Evolutionary conservation across 2,888 invertebrate species (phyloP), one percentile per base, ranked within the genome.

Genomic region (Eilema griseolum): DNA sequence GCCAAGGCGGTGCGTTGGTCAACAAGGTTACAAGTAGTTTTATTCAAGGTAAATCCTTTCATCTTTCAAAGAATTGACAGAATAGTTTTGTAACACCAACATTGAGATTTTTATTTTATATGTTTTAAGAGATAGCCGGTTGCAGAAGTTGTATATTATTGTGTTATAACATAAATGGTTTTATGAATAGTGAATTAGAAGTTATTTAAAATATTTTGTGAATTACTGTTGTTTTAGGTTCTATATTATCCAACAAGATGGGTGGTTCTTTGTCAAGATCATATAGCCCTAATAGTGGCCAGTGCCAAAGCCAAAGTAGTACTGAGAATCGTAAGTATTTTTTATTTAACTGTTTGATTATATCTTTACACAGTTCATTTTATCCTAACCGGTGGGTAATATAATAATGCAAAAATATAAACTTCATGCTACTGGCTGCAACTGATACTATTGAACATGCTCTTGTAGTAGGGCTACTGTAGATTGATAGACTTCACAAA

Each of bases 221-320:
- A 46, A n/a, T 24, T 59, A 33, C 41, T 31, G 52, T 80, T 74
- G 57, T 78, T 74, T 12, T 46, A 77, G 77, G 76, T 8, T 60
- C 63, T 64, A 65, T 66, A 41, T 68, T 75, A 65, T 72, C 72
- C 80, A 81, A 75, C 65, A 88, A 77, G 80, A 95, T 95, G 95
- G 95, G 95, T 71, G 92, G 90, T 80, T 91, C 93, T 12, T 91
- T 90, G 81, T 92, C 95, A 70, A 93, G 92, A 88, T 93, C 94
- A 0, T 95, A 92, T 88, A 92, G 94, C 52, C 94, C 94, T 1
- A 93, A 92, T 79, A 88, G 88, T 79, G 88, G 87, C 41, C 86
- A 84, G 72, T 72, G 82, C 68, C 86, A 80, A 77, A 83, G 82
- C 69, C 86, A 80, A 77, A 83, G 83, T 66, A 78, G 66, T 41